A percentile compares a stretch with the other conserved stretches of the same genome.
Conservation (phyloP, 2,797 vertebrate genomes). For the Pangasius djambal region DNA sequence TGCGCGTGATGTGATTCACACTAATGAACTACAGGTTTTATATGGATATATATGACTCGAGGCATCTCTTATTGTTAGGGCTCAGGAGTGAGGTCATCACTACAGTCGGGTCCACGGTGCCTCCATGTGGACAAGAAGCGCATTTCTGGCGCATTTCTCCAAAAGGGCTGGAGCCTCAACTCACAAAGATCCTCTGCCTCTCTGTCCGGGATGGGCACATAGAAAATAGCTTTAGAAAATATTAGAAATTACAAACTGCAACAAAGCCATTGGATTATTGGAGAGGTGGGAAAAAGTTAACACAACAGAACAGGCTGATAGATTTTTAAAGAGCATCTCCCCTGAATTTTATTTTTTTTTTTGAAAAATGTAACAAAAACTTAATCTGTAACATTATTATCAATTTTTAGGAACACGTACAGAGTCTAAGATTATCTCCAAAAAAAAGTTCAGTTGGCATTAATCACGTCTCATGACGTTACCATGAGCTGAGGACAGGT, state of each 20-base stretch:
- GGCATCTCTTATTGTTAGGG: constrained; percentile 71
- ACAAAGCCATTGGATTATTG: not conserved
- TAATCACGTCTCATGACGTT: not conserved
- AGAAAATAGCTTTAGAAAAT: not conserved
- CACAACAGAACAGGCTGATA: too few species aligned
- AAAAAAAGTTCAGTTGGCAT: not conserved
- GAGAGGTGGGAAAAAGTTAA: not conserved
- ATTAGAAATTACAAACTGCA: not conserved
- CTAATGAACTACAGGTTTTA: constrained; percentile 1
- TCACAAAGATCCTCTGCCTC: not conserved
- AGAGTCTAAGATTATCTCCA: not conserved
- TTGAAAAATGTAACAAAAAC: not conserved
- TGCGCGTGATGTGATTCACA: not conserved
- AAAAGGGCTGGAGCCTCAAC: not conserved
- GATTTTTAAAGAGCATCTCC: not conserved
- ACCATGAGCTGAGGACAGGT: not conserved
- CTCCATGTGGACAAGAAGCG: constrained; percentile 66
- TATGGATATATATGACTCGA: not conserved
- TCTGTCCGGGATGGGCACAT: not conserved
- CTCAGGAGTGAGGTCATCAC: constrained; percentile 58
- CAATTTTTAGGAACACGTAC: not conserved
- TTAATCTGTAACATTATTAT: not conserved
- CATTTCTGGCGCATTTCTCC: not conserved
- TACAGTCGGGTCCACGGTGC: constrained; percentile 63
- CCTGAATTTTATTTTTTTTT: not conserved